These are phyloP conservation scores for Spilarctia lutea DNA, from an alignment of 2,888 invertebrate species.

Conservation along the genomic window DNA sequence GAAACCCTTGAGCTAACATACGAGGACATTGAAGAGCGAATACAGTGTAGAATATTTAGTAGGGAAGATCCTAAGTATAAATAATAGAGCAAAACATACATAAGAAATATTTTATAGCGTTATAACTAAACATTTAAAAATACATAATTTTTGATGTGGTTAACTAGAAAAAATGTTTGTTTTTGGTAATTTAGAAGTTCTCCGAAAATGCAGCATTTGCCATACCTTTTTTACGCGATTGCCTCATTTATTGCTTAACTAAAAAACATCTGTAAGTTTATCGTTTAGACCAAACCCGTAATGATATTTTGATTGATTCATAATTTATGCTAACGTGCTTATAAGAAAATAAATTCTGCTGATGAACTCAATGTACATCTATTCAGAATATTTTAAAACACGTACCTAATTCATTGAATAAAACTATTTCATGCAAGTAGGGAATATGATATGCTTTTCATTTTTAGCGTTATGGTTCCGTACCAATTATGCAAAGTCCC, in stretches of 20 bases:
- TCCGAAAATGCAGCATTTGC: no score
- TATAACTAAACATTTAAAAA: neutral
- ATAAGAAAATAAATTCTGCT: constrained; percentile 72
- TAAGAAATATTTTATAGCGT: neutral
- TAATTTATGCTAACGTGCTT: constrained; percentile 66
- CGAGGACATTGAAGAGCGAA: neutral
- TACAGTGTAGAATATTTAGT: neutral
- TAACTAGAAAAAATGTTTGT: neutral
- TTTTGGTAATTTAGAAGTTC: neutral
- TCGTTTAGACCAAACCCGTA: constrained; percentile 53
- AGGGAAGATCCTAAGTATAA: neutral
- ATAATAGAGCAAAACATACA: neutral
- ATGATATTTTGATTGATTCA: constrained; percentile 77
- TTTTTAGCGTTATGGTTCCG: neutral
- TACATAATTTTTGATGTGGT: neutral
- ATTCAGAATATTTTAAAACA: constrained; percentile 44
- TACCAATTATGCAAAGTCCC: no score
- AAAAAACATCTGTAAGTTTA: constrained; percentile 11
- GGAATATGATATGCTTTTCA: neutral
- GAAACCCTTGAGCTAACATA: neutral
- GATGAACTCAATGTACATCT: constrained; percentile 57
- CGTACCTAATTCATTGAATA: neutral
- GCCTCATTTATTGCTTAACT: neutral
- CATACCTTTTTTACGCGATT: no score
- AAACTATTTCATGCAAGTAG: neutral